phyloP scores from a whole-genome alignment of 2,113 vertebrate species.

The Esox niger region DNA sequence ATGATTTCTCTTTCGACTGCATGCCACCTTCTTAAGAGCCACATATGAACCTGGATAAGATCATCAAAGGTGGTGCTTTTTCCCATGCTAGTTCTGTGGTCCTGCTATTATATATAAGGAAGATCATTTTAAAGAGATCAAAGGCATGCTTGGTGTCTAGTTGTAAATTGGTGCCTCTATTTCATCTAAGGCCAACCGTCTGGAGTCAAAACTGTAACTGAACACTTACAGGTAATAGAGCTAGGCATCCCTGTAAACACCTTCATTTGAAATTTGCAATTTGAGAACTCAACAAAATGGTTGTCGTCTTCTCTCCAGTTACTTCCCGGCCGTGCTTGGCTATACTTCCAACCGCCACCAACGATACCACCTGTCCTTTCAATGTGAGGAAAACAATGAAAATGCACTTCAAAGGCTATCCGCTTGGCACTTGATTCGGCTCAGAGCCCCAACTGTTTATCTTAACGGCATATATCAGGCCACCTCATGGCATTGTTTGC shows the following conservation, averaged over 20 bases:
- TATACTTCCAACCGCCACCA: slow-evolving; percentile 44
- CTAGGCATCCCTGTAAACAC: slow-evolving; percentile 58
- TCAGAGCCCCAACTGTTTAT: slow-evolving; percentile 59
- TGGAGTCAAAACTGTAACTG: slow-evolving; percentile 50
- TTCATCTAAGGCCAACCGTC: slow-evolving; percentile 62
- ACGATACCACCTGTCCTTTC: slow-evolving; percentile 65
- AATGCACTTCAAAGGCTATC: slow-evolving; percentile 61
- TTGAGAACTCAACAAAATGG: slow-evolving; percentile 60
- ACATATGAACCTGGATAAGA: slow-evolving; percentile 29
- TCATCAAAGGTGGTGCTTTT: slow-evolving; percentile 49
- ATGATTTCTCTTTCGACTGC: slow-evolving; percentile 32
- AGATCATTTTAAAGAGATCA: slow-evolving; percentile 68
- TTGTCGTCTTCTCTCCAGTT: slow-evolving; percentile 37
- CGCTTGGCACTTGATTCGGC: slow-evolving; percentile 58
- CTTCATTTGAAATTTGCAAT: slow-evolving; percentile 52
- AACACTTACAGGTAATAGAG: slow-evolving; percentile 57
- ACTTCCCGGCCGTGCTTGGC: slow-evolving; percentile 1
- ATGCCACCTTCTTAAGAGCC: slow-evolving; percentile 25
- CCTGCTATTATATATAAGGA: slow-evolving; percentile 60
- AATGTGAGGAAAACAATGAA: slow-evolving; percentile 64
- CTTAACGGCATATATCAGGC: slow-evolving; percentile 52
- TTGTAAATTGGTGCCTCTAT: slow-evolving; percentile 53
- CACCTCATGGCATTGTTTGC: slow-evolving; percentile 57
- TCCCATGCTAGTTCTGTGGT: slow-evolving; percentile 52
- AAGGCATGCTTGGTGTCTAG: slow-evolving; percentile 51